These are phyloP conservation scores for Mustela nigripes DNA, from an alignment of 2,113 vertebrate genomes.

Conservation along the genomic window DNA sequence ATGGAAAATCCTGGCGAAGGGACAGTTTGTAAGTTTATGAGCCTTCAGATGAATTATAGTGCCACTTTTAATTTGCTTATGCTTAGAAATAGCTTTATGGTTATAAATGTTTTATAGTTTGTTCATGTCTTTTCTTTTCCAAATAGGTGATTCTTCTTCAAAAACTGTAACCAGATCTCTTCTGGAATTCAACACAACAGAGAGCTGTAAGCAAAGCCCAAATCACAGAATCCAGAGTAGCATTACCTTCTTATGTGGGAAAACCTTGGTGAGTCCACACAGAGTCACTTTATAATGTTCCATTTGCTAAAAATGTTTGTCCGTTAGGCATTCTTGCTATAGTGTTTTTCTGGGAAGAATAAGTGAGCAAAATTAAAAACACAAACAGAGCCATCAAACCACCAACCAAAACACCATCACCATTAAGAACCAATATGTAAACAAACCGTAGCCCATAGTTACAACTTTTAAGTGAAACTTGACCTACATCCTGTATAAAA, in stretches of 20 bases:
- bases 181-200: constrained; percentile 89
- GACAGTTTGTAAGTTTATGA: neutral
- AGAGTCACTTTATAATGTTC: neutral
- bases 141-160: constrained; percentile 89
- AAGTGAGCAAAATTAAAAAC: neutral
- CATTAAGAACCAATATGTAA: neutral
- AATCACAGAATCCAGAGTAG: constrained; percentile 90
- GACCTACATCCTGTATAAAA: neutral
- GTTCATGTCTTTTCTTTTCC: neutral
- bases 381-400: neutral
- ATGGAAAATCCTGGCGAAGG: neutral
- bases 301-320: neutral
- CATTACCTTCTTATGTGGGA: constrained; percentile 96
- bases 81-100: neutral
- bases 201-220: constrained; percentile 79
- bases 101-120: neutral
- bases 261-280: constrained; percentile 93
- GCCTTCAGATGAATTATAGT: neutral
- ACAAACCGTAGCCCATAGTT: neutral
- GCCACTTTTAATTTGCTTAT: neutral
- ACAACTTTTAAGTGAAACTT: constrained; percentile 29
- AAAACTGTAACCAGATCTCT: constrained; percentile 86
- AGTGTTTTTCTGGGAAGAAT: neutral
- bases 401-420: neutral
- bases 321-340: neutral